phyloP scores from a whole-genome alignment of 2,888 invertebrate species.

The Calliphora vomitoria region DNA sequence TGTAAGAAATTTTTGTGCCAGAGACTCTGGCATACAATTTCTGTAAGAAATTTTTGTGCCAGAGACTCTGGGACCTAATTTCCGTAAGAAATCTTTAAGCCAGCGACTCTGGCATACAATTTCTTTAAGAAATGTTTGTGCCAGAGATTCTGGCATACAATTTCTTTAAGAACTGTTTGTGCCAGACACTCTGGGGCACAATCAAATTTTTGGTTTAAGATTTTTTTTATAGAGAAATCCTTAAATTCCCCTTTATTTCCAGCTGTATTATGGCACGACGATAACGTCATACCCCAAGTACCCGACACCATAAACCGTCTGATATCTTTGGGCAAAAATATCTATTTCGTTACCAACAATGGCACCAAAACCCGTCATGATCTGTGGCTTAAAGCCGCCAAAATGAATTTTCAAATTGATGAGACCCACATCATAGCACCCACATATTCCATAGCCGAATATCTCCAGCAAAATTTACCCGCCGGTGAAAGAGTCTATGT shows the following conservation, averaged over 20 bases:
- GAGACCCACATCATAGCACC: slow-evolving; percentile 92
- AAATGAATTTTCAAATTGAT: slow-evolving; percentile 89
- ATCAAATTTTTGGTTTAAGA: too few relatives aligned
- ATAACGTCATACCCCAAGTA: slow-evolving; percentile 88
- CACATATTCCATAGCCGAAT: slow-evolving; percentile 91
- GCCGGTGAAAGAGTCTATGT: slow-evolving; percentile 90
- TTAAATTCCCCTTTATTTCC: neutral
- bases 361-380: slow-evolving; percentile 92
- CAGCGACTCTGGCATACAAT: too few relatives aligned
- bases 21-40: too few relatives aligned
- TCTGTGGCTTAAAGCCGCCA: slow-evolving; percentile 89
- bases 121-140: too few relatives aligned
- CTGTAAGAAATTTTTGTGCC: too few relatives aligned
- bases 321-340: slow-evolving; percentile 89
- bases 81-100: too few relatives aligned
- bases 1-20: too few relatives aligned
- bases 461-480: slow-evolving; percentile 88
- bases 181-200: too few relatives aligned
- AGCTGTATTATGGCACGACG: slow-evolving; percentile 93
- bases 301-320: slow-evolving; percentile 89
- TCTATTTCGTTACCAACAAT: slow-evolving; percentile 96
- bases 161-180: too few relatives aligned
- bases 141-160: too few relatives aligned
- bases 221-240: too few relatives aligned
- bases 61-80: too few relatives aligned